Conservation (phyloP, 2,888 invertebrate species). For the Marronus borbonicus region DNA sequence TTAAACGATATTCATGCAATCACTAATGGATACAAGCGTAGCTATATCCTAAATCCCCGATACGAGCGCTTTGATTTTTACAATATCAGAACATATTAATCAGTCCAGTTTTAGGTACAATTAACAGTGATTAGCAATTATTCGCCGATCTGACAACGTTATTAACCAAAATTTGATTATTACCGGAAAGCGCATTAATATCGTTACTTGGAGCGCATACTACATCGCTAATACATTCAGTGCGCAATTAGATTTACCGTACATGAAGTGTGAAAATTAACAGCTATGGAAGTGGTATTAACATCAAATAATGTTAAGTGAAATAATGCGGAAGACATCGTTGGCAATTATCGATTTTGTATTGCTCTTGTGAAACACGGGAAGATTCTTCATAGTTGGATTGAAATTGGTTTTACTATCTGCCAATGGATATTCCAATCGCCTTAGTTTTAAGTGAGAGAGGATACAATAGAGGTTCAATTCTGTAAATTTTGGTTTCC, state of each 20-base stretch:
- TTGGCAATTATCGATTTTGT: not conserved
- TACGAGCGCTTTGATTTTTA: constrained; percentile 35
- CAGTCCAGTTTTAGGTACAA: constrained; percentile 56
- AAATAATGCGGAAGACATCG: constrained; percentile 5
- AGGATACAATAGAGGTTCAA: no score
- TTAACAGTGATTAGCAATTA: constrained; percentile 64
- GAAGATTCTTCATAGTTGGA: no score
- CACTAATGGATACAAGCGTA: not conserved
- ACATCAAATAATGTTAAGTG: constrained; percentile 21
- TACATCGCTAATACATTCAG: constrained; percentile 62
- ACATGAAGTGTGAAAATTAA: constrained; percentile 44
- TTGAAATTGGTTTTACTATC: no score
- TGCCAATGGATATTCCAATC: no score
- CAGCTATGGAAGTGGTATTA: constrained; percentile 36
- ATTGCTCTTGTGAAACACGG: no score
- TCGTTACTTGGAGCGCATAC: constrained; percentile 64
- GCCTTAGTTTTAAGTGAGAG: no score
- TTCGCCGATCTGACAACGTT: constrained; percentile 63
- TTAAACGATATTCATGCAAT: not conserved
- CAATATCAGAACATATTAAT: constrained; percentile 42
- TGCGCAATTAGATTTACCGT: constrained; percentile 47
- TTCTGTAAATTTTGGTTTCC: no score
- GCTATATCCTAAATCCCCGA: not conserved
- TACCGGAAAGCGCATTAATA: constrained; percentile 65
- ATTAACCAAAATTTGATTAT: constrained; percentile 65